Base-by-base conservation (phyloP, 2,888 invertebrate genomes). In the Temnothorax unifasciatus region DNA sequence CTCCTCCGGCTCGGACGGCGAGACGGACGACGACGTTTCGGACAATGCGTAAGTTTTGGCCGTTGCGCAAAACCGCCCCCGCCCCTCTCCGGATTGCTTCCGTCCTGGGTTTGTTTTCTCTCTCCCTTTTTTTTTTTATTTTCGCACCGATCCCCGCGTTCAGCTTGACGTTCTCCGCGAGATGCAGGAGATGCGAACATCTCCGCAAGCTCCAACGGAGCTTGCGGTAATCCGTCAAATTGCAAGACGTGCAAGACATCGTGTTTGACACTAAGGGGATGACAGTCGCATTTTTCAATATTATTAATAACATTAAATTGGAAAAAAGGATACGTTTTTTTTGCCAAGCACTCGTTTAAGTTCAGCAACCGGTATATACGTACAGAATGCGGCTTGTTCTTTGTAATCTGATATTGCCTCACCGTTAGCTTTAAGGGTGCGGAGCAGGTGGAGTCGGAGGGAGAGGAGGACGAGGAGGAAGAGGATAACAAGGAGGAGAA, bases 1-100 rank as follows among this genome's bases (percentile, higher is more conserved):
- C 90, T 96, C 96, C 83, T 95, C 96, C 54, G 96, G 95, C 91
- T 95, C 96, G 5, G 96, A 96, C 59, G 96, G 95, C 88, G 79
- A 71, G 9, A 47, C 59, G 18, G 96, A 96, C 69, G 88, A 91
- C 25, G 93, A 93, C 71, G 92, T 92, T 85, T 92, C 92, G 21
- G 91, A 93, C 68, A 90, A 92, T 87, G 92, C 91, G 95, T 94
- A 94, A 94, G 94, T 92, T 88, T 88, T 86, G 76, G 57, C 68
- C 75, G 84, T 77, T 41, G 74, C 54, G 77, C n/a, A 50, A 52
- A 64, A 47, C n/a, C n/a, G 18, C 15, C 15, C 5, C 9, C 13
- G 4, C 25, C 0, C 5, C 25, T 0, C 25, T 0, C 25, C 18
- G 18, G 34, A 18, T 79, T 38, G 21, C 21, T 59, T 18, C 15